Percentiles rank a stretch among this genome's conserved stretches.
Conservation (phyloP, 2,888 invertebrate genomes). For the Dioctria linearis region DNA sequence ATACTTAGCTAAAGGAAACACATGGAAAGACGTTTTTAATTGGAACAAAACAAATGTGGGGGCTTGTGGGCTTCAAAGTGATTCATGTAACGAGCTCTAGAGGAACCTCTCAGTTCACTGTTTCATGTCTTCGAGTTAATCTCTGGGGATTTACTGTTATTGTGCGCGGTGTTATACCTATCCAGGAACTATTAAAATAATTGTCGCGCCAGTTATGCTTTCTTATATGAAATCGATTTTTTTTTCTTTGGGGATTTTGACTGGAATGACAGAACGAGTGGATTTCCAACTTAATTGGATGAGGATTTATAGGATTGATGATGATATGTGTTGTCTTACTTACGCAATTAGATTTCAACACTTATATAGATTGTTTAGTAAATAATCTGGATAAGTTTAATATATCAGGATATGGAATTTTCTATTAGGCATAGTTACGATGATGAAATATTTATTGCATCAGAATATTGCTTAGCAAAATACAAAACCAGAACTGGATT, state of each 20-base stretch:
- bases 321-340: neutral
- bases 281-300: constrained; percentile 51
- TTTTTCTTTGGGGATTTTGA: neutral
- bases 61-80: constrained; percentile 39
- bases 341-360: constrained; percentile 10
- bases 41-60: constrained; percentile 53
- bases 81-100: constrained; percentile 46
- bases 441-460: too few relatives aligned
- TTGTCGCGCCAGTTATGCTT: constrained; percentile 46
- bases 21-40: constrained; percentile 47
- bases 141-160: constrained; percentile 22
- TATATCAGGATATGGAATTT: too few relatives aligned
- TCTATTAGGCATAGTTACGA: too few relatives aligned
- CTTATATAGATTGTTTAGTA: too few relatives aligned
- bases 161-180: constrained; percentile 53
- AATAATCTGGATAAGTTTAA: too few relatives aligned
- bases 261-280: constrained; percentile 32
- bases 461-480: too few relatives aligned
- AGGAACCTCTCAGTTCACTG: constrained; percentile 44
- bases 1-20: constrained; percentile 30
- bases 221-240: constrained; percentile 30
- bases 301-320: constrained; percentile 51
- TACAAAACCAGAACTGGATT: too few relatives aligned
- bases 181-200: constrained; percentile 51
- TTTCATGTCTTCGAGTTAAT: constrained; percentile 24